Base-by-base conservation (phyloP, 2,113 vertebrate genomes). In the Indri indri region DNA sequence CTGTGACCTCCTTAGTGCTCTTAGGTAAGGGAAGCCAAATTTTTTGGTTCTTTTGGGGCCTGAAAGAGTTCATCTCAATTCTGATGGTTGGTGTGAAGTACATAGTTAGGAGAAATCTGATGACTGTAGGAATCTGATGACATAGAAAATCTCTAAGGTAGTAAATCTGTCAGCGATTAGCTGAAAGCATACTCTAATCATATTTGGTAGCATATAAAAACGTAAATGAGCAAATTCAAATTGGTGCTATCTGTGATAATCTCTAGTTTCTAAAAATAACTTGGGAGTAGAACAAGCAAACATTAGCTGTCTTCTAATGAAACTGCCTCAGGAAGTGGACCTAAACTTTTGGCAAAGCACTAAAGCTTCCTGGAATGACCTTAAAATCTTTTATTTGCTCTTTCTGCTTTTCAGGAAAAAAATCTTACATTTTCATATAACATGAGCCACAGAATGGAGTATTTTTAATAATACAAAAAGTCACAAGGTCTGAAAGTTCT, bases 91-190 rank as follows among this genome's bases (percentile, higher is more conserved):
- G 92, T 66, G 14, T 66, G 76, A 94, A 89, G 66, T 63, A 81
- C 70, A 71, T 61, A 76, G 71, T 87, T 91, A 92, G 90, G 11
- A 84, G 85, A n/a, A 88, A 95, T 96, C 80, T 88, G 92, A 95
- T 93, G 97, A 96, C 86, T 94, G 82, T 76, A 92, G 91, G 85
- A 90, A 81, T 92, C 73, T 74, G 95, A 95, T 89, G 85, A 88
- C 82, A 93, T 92, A 94, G 95, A 96, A 97, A 97, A 95, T 95
- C 63, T 81, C 82, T 83, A 92, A 80, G 57, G 93, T 50, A 88
- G 92, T 97, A 97, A 97, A 96, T 97, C 97, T 97, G 97, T 97
- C 96, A 97, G 95, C 97, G 96, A 96, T 95, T 95, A 96, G 91
- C 76, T 95, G 90, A 92, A 91, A 88, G 81, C 79, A 84, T 50